Conservation (phyloP, 2,113 vertebrate genomes). For the Poeciliopsis occidentalis region DNA sequence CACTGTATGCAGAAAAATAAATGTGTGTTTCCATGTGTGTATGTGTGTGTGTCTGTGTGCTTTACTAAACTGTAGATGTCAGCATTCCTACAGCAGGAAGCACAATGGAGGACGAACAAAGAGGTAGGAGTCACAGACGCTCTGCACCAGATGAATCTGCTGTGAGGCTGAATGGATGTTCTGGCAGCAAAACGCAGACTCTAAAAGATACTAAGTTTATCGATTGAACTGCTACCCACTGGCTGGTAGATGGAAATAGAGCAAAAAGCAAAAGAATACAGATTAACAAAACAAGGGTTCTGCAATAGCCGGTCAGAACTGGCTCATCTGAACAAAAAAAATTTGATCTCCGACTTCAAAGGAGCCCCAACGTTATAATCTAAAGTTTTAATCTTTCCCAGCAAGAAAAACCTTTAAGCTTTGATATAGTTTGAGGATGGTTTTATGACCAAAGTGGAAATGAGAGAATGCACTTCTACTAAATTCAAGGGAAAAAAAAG, state of each 20-base stretch:
- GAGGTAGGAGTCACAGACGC: conserved; percentile 63
- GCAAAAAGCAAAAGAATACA: neutral
- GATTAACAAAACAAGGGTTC: too few species aligned
- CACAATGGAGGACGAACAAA: conserved; percentile 78
- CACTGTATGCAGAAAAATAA: conserved; percentile 37
- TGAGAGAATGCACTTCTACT: neutral
- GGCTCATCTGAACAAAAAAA: too few species aligned
- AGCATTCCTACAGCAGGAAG: conserved; percentile 77
- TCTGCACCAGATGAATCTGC: conserved; percentile 46
- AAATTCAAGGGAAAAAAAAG: neutral
- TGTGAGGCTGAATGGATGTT: conserved; percentile 36
- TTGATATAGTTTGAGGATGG: neutral
- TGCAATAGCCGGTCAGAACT: too few species aligned
- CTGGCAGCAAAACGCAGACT: conserved; percentile 21
- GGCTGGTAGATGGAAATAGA: neutral
- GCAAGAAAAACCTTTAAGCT: neutral
- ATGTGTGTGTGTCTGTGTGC: conserved; percentile 41
- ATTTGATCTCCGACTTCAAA: too few species aligned
- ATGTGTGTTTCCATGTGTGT: conserved; percentile 24
- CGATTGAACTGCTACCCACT: neutral
- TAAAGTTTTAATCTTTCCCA: neutral
- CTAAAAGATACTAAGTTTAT: conserved; percentile 18
- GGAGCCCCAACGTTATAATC: too few species aligned
- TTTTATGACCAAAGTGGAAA: neutral
- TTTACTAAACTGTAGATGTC: conserved; percentile 66